Conservation (phyloP, 2,797 vertebrate species). For the Sphaeramia orbicularis region DNA sequence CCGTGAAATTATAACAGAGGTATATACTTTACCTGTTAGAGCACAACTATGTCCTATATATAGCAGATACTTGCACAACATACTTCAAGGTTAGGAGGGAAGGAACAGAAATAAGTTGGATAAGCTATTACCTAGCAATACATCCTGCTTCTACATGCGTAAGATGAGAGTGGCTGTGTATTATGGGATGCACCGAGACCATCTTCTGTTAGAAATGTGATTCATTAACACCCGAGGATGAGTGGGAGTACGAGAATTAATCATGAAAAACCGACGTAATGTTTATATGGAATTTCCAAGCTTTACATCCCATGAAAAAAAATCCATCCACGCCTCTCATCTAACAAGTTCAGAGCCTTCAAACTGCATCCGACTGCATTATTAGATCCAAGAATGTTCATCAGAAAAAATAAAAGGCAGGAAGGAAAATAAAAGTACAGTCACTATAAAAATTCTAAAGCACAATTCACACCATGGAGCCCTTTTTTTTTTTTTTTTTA, state of each 20-base stretch:
- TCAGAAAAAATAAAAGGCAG: constrained; percentile 40
- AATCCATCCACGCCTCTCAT: constrained; percentile 36
- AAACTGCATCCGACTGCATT: constrained; percentile 26
- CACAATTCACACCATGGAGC: constrained; percentile 26
- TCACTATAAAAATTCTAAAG: neutral
- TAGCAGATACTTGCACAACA: constrained; percentile 84
- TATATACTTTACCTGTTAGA: constrained; percentile 79
- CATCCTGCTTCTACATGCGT: constrained; percentile 47
- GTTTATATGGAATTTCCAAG: constrained; percentile 31
- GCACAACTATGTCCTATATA: constrained; percentile 73
- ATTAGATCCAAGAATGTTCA: constrained; percentile 41
- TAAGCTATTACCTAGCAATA: constrained; percentile 72
- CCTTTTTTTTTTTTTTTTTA: constrained; percentile 16
- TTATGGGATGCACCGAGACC: constrained; percentile 39
- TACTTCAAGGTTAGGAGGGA: constrained; percentile 79
- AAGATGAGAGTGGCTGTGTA: constrained; percentile 32
- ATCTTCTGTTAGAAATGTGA: constrained; percentile 37
- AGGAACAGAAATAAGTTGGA: constrained; percentile 54
- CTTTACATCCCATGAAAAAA: constrained; percentile 31
- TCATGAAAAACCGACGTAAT: constrained; percentile 25
- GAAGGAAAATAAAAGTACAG: constrained; percentile 9
- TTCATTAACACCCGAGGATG: constrained; percentile 29
- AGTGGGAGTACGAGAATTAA: constrained; percentile 36
- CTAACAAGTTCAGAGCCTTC: constrained; percentile 43
- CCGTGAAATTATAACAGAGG: constrained; percentile 75